Evolutionary conservation across 2,113 vertebrate species (phyloP).

Genomic region (Rutilus rutilus): DNA sequence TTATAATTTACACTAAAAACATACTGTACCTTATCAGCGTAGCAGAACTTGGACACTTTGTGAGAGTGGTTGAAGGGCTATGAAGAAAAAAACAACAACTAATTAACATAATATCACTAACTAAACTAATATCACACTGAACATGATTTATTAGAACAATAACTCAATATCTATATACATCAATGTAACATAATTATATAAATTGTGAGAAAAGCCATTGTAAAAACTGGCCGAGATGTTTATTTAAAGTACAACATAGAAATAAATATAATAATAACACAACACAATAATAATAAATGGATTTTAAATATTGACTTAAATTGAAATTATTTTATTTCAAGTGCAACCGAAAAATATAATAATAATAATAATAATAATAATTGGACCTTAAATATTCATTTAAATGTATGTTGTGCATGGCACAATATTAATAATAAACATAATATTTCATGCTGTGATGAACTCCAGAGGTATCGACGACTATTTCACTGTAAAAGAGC

Average conservation of each 20-base stretch:
- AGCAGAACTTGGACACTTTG: constrained; percentile 95
- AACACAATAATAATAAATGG: neutral
- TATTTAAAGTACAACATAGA: neutral
- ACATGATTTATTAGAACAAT: neutral
- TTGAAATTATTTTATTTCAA: neutral
- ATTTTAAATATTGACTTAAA: neutral
- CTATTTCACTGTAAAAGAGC: neutral
- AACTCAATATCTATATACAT: neutral
- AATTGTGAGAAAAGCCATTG: neutral
- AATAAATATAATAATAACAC: neutral
- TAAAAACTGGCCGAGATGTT: neutral
- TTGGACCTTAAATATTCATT: too few relatives aligned
- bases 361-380: too few relatives aligned
- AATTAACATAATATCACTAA: neutral
- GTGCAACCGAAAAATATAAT: neutral
- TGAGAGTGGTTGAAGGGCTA: constrained; percentile 93
- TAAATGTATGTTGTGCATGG: neutral
- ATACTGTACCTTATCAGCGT: constrained; percentile 86
- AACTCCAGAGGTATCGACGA: neutral
- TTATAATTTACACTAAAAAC: neutral
- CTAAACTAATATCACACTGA: neutral
- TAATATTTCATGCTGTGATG: neutral
- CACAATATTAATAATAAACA: neutral
- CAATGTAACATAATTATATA: neutral
- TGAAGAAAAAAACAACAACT: constrained; percentile 50